Evolutionary conservation across 2,113 vertebrate species (phyloP), one percentile per base, ranked within the genome.

Genomic region (Psephotus haematonotus): DNA sequence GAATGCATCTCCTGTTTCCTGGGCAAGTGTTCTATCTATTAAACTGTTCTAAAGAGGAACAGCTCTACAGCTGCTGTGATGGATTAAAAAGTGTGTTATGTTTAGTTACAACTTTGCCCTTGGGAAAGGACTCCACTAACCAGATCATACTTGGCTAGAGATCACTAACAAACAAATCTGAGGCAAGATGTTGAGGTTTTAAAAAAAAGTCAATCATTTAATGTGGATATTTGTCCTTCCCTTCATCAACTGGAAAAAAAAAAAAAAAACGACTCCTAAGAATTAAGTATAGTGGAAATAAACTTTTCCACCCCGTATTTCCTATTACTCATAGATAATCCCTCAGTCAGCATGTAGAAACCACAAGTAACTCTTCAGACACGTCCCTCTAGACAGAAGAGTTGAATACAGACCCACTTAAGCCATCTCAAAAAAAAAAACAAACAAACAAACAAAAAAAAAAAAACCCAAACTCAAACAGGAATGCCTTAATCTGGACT

Each of bases 361-460:
- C 7, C 19, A 28, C 0, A 0, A 43, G 15, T 76, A 41, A 37
- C 6, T 87, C 35, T 67, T 80, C 33, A 20, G 11, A 86, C 24
- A 35, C 4, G 10, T 25, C 3, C 64, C 18, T 76, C 10, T 53
- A 13, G 57, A 46, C 8, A 89, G 18, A 80, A 41, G 5, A 10
- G 22, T 50, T 67, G 39, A 39, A 39, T 80, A 4, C 24, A 92
- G 29, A 6, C 4, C 33, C 4, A 43, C 72, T 65, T 44, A 88
- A 43, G 6, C 13, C 1, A 62, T 41, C 10, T 52, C 5, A 46
- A 50, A 64, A 76, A 29, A 2, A 1, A 1, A 39, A 2, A 1
- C 1, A 47, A 19, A 17, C 7, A 9, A 65, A 7, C 9, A 44
- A 44, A 23, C 16, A 41, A 49, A 63, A 43, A 43, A 43, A n/a